phyloP scores from a whole-genome alignment of 2,888 invertebrate genomes.

The Emesis castigata region DNA sequence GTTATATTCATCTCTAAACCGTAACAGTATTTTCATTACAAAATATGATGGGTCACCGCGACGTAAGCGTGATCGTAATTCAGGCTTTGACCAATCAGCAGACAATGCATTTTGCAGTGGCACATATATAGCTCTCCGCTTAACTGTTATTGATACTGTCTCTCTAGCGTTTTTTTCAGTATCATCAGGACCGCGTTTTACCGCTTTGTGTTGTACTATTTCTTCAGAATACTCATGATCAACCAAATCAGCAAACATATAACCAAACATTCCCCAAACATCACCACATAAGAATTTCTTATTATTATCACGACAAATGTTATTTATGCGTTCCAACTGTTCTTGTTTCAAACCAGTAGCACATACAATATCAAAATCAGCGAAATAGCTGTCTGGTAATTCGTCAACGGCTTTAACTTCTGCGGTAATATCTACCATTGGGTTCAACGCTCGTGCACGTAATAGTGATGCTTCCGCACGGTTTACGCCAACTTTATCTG shows the following conservation, averaged over 20 bases:
- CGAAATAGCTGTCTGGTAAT: conserved; percentile 93
- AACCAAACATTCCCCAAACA: conserved; percentile 98
- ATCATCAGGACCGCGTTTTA: conserved; percentile 88
- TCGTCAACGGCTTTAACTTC: conserved; percentile 90
- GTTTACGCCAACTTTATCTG: conserved; percentile 94
- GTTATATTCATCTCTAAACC: conserved; percentile 92
- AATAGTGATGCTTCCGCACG: conserved; percentile 95
- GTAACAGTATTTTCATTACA: conserved; percentile 92
- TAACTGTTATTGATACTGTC: conserved; percentile 89
- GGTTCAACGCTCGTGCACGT: conserved; percentile 96
- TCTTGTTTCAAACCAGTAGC: conserved; percentile 93
- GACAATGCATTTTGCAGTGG: conserved; percentile 91
- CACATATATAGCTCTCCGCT: conserved; percentile 90
- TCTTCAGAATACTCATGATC: conserved; percentile 91
- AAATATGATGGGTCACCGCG: conserved; percentile 93
- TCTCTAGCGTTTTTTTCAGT: conserved; percentile 83
- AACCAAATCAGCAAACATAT: conserved; percentile 96
- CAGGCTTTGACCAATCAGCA: conserved; percentile 89
- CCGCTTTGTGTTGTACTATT: conserved; percentile 83
- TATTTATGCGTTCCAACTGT: conserved; percentile 93
- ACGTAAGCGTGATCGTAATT: conserved; percentile 89
- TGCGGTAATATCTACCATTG: conserved; percentile 95
- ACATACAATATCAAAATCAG: conserved; percentile 95
- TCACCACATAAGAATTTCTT: conserved; percentile 97
- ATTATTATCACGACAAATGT: conserved; percentile 92